Conservation (phyloP, 2,888 invertebrate species). For the Gari tellinella region DNA sequence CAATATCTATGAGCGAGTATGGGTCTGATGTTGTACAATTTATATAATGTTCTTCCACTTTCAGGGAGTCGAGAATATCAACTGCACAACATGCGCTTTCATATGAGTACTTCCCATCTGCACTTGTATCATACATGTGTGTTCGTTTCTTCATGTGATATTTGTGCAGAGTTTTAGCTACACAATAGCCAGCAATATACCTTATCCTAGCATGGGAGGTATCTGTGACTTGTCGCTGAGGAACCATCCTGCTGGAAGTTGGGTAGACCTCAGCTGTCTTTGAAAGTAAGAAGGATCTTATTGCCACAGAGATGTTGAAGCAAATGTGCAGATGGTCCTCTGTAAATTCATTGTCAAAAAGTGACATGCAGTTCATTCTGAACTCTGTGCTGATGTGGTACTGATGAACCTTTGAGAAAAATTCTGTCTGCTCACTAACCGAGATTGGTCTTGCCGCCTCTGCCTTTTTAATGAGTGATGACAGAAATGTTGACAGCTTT, state of each 20-base stretch:
- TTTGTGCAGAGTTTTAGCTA: conserved; percentile 26
- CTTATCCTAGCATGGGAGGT: conserved; percentile 40
- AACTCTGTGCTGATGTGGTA: conserved; percentile 28
- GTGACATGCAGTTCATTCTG: conserved; percentile 12
- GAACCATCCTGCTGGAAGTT: conserved; percentile 4
- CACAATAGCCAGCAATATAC: conserved; percentile 38
- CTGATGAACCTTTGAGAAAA: conserved; percentile 22
- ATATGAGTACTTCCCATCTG: conserved; percentile 9
- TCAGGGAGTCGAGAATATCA: conserved; percentile 21
- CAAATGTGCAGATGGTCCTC: conserved; percentile 20
- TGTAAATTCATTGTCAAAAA: conserved; percentile 23
- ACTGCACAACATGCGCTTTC: conserved; percentile 26
- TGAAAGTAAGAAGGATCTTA: conserved; percentile 19
- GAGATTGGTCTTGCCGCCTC: conserved; percentile 16
- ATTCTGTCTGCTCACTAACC: conserved; percentile 10
- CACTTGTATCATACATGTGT: conserved; percentile 15
- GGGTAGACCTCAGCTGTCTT: conserved; percentile 3
- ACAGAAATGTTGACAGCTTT: conserved; percentile 12
- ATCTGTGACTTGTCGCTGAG: conserved; percentile 24
- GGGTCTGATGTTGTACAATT: conserved; percentile 15
- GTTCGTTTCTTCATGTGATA: conserved; percentile 17
- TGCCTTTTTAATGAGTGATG: conserved; percentile 4
- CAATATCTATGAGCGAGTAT: conserved; percentile 27
- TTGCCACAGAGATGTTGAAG: conserved; percentile 23
- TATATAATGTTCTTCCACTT: conserved; percentile 34